Conservation (phyloP, 1,140 invertebrate genomes). For the Drosophila pachea region DNA sequence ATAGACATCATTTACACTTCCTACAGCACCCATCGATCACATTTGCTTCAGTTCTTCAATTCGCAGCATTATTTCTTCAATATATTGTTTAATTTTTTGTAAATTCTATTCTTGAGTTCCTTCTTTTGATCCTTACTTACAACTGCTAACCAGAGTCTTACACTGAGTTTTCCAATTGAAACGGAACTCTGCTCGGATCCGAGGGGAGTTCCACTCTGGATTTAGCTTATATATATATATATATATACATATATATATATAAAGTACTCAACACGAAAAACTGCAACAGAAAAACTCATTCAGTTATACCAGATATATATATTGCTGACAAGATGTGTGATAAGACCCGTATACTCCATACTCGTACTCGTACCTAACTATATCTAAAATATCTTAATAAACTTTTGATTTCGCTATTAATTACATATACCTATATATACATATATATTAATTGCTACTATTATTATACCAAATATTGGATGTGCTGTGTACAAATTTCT, state of each 20-base stretch:
- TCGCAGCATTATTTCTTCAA: background rate
- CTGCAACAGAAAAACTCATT: slow-evolving; percentile 9
- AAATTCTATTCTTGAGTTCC: background rate
- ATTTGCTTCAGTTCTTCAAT: slow-evolving; percentile 22
- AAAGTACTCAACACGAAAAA: background rate
- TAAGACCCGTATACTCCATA: slow-evolving; percentile 32
- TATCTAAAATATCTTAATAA: slow-evolving; percentile 62
- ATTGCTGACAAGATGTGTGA: slow-evolving; percentile 55
- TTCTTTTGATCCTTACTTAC: background rate
- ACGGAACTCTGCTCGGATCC: no score
- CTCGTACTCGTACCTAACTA: slow-evolving; percentile 42
- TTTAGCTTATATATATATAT: no score
- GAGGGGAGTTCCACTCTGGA: no score
- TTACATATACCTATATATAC: slow-evolving; percentile 8
- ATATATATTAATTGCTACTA: slow-evolving; percentile 70
- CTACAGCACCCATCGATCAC: slow-evolving; percentile 32
- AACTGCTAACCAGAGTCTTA: no score
- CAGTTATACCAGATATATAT: slow-evolving; percentile 45
- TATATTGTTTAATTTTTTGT: background rate
- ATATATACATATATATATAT: slow-evolving; percentile 18
- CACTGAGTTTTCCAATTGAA: no score
- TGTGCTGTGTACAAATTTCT: slow-evolving; percentile 78
- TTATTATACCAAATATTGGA: slow-evolving; percentile 77
- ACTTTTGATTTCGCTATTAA: slow-evolving; percentile 65
- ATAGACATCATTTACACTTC: slow-evolving; percentile 16